Evolutionary conservation across 2,888 invertebrate genomes (phyloP).

Genomic region (Ophioninae sp.): DNA sequence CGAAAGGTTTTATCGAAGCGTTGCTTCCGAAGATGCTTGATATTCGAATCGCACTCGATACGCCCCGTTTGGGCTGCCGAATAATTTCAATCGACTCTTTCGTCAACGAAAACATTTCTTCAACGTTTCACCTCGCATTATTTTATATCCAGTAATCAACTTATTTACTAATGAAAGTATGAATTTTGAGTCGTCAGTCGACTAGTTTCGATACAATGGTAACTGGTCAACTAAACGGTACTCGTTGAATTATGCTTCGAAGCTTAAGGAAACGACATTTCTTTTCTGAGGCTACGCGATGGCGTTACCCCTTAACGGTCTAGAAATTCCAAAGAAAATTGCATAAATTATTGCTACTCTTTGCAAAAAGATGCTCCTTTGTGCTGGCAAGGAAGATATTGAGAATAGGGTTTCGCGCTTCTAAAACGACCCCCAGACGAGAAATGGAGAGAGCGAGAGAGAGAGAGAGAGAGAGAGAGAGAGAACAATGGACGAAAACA

Average conservation of each 20-base stretch:
- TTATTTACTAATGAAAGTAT: not conserved
- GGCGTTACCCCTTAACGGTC: not conserved
- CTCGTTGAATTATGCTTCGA: not conserved
- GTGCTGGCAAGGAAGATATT: not conserved
- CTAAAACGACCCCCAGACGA: not conserved
- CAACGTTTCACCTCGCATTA: not conserved
- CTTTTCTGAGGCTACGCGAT: not conserved
- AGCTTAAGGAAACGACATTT: not conserved
- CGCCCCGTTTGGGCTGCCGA: not conserved
- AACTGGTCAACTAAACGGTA: not conserved
- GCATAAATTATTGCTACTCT: not conserved
- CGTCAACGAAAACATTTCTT: not conserved
- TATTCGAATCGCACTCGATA: not conserved
- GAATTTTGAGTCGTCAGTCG: not conserved
- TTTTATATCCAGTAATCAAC: not conserved
- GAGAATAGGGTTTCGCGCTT: not conserved
- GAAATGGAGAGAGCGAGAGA: not conserved
- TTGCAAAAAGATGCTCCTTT: not conserved
- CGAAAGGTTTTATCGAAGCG: not conserved
- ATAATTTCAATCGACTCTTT: not conserved
- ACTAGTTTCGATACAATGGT: too few species aligned
- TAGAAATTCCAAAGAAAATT: not conserved
- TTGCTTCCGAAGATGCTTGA: not conserved
- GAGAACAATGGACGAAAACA: not conserved
- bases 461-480: not conserved